Evolutionary conservation across 2,797 vertebrate species (phyloP).

Genomic region (Borostomias antarcticus): DNA sequence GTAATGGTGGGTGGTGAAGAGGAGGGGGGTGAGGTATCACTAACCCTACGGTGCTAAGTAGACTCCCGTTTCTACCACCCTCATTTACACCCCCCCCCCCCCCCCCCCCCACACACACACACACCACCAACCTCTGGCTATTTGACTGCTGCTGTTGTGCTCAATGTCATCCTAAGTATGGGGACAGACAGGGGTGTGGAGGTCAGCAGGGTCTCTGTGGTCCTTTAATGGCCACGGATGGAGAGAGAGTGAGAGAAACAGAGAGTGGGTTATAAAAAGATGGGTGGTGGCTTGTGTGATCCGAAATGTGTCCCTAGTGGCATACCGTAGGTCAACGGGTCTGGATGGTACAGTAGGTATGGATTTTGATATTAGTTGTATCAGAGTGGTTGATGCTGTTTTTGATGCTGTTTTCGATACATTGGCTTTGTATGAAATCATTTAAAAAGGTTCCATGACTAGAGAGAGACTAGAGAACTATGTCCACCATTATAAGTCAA

Average conservation of each 20-base stretch:
- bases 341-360: too few species aligned
- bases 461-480: too few species aligned
- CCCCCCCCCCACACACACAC: too few species aligned
- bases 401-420: too few species aligned
- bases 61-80: slow-evolving; percentile 20
- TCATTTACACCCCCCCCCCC: slow-evolving; percentile 44
- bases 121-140: too few species aligned
- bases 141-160: slow-evolving; percentile 49
- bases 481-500: too few species aligned
- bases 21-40: neutral
- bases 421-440: too few species aligned
- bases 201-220: slow-evolving; percentile 45
- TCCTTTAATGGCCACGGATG: slow-evolving; percentile 55
- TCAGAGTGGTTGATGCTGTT: too few species aligned
- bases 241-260: slow-evolving; percentile 22
- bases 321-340: slow-evolving; percentile 12
- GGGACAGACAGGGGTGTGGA: slow-evolving; percentile 54
- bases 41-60: slow-evolving; percentile 3
- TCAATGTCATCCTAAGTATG: slow-evolving; percentile 67
- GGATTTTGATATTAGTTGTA: too few species aligned
- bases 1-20: slow-evolving; percentile 25
- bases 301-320: too few species aligned
- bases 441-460: too few species aligned
- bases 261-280: slow-evolving; percentile 40
- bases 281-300: slow-evolving; percentile 24